Base-by-base conservation (phyloP, 2,888 invertebrate species). In the Asteroscopus sphinx region DNA sequence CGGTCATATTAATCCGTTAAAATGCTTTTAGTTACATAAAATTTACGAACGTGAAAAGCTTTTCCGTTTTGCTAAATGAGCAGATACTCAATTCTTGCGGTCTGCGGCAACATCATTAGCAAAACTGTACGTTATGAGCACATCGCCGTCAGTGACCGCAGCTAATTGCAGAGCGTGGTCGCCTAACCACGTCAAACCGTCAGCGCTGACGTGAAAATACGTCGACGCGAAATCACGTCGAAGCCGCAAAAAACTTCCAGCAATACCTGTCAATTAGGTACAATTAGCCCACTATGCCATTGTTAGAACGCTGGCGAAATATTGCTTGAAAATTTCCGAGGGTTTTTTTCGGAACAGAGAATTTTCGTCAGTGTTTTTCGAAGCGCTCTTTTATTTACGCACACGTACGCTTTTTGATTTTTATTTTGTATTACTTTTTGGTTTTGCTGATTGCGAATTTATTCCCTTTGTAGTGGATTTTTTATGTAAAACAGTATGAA, bases 61-160 rank as follows among this genome's bases (percentile, higher is more conserved):
- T n/a, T n/a, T n/a, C n/a, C n/a, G n/a, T n/a, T n/a, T n/a, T n/a
- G n/a, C n/a, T n/a, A n/a, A n/a, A n/a, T n/a, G n/a, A n/a, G n/a
- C n/a, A 42, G 0, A 30, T 16, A 33, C 12, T 28, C 5, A 32
- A 33, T 48, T 26, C 6, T 6, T 13, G 49, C 15, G 33, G 12
- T 12, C 7, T 52, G 26, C n/a, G 40, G 32, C 45, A 15, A 25
- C 17, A 6, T 21, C 4, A 21, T n/a, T n/a, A 4, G 2, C 2
- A 1, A 4, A 6, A 21, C 21, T 21, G 21, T 4, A 21, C 1
- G 21, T 4, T n/a, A 21, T n/a, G 5, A 52, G 21, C 25, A 40
- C 35, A 17, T 40, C 16, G 30, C 13, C 35, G 28, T 45, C 35
- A 26, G 25, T 21, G 1, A 68, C 61, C 44, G 13, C 61, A 68